Conservation (phyloP, 2,888 invertebrate genomes). For the Cataglyphis cursor region DNA sequence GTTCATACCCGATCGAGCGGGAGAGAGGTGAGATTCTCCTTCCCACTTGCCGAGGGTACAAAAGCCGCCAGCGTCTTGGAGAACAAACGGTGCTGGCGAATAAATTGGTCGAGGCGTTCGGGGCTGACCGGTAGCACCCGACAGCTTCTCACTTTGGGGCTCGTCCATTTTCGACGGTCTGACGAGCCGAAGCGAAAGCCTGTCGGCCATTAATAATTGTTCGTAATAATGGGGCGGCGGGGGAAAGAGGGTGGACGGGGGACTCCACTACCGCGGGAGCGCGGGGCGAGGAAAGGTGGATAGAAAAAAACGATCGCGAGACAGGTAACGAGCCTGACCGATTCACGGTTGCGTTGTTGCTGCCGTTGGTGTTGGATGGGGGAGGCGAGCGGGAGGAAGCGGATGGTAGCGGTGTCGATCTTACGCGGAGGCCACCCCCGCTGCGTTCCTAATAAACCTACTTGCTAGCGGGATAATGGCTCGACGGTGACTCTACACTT, state of each 20-base stretch:
- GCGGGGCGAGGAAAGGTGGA: conserved; percentile 59
- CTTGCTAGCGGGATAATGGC: conserved; percentile 85
- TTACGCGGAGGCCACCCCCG: conserved; percentile 85
- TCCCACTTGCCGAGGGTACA: conserved; percentile 45
- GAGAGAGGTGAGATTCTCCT: conserved; percentile 19
- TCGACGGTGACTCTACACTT: conserved; percentile 85
- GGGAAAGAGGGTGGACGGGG: conserved; percentile 38
- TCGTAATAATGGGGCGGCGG: conserved; percentile 79
- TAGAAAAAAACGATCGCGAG: conserved; percentile 71
- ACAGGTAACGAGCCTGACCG: conserved; percentile 85
- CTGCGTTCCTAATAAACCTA: conserved; percentile 86
- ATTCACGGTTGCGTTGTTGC: conserved; percentile 76
- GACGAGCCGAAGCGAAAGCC: conserved; percentile 77
- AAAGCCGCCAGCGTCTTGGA: conserved; percentile 51
- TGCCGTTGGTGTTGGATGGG: conserved; percentile 66
- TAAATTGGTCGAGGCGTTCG: conserved; percentile 76
- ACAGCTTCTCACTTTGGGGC: conserved; percentile 76
- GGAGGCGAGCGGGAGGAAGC: conserved; percentile 15
- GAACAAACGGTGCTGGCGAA: conserved; percentile 62
- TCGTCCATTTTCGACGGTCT: conserved; percentile 73
- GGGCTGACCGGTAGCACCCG: conserved; percentile 75
- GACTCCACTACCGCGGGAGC: conserved; percentile 47
- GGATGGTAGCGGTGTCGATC: conserved; percentile 80
- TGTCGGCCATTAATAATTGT: conserved; percentile 84
- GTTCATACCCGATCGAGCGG: conserved; percentile 29